Conservation (phyloP, 2,113 vertebrate genomes). For the Brachypteracias leptosomus region DNA sequence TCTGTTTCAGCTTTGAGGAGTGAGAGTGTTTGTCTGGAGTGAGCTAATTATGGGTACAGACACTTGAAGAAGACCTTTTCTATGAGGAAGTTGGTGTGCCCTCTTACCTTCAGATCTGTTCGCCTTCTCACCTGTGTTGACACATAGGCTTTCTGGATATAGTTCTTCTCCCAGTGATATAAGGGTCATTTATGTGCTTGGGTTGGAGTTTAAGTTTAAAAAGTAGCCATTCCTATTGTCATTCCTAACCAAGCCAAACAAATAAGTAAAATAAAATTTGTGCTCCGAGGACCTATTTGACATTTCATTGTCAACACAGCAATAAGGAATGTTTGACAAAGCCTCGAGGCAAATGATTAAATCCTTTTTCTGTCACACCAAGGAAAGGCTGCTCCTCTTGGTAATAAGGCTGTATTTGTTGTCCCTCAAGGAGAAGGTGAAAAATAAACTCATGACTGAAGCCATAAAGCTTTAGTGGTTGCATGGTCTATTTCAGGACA, state of each 20-base stretch:
- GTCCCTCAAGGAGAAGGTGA: constrained; percentile 15
- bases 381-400: constrained; percentile 1
- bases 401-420: constrained; percentile 5
- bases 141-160: background rate
- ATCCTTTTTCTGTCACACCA: constrained; percentile 24
- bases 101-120: background rate
- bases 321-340: constrained; percentile 2
- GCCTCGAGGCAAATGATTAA: constrained; percentile 28
- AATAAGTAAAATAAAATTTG: constrained; percentile 11
- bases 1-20: background rate
- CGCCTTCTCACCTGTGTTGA: background rate
- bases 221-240: background rate
- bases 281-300: background rate
- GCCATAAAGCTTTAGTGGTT: background rate
- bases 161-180: background rate
- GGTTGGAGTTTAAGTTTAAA: background rate
- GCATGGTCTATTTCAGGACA: background rate
- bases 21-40: background rate
- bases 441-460: constrained; percentile 30
- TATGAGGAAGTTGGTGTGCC: rapidly evolving
- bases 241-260: background rate
- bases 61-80: background rate
- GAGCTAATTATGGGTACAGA: background rate
- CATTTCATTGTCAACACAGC: constrained; percentile 22
- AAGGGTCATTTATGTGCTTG: background rate